These are phyloP conservation scores for Eunapius fragilis DNA, from an alignment of 37 sponge, comb jelly and placozoan species.

Conservation along the genomic window DNA sequence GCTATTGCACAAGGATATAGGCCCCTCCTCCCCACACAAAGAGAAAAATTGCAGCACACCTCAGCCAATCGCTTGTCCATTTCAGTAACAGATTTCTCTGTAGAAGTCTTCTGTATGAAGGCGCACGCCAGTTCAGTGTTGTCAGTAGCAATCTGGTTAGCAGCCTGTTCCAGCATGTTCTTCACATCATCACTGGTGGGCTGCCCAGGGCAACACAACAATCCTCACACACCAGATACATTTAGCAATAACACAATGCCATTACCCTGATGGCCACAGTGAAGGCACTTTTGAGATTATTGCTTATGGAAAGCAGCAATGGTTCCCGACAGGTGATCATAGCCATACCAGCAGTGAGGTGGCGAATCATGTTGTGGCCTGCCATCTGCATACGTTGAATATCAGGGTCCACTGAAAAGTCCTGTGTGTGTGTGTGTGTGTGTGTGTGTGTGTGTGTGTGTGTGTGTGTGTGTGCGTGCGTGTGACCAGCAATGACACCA, in stretches of 20 bases:
- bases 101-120: constrained; percentile 96
- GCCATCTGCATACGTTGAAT: constrained; percentile 86
- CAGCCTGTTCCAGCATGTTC: constrained; percentile 74
- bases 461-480: neutral
- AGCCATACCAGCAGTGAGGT: constrained; percentile 98
- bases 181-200: constrained; percentile 66
- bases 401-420: constrained; percentile 97
- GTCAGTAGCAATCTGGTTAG: constrained; percentile 85
- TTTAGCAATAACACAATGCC: no score
- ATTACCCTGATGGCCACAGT: constrained; percentile 65
- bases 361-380: constrained; percentile 95
- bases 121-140: constrained; percentile 98
- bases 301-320: constrained; percentile 83
- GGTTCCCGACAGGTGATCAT: constrained; percentile 98
- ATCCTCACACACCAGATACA: neutral
- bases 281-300: constrained; percentile 90
- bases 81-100: constrained; percentile 92
- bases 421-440: constrained; percentile 32
- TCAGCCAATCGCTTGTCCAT: constrained; percentile 95
- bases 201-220: constrained; percentile 13
- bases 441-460: constrained; percentile 4
- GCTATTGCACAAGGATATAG: neutral
- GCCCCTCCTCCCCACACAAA: no score
- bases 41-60: constrained; percentile 31
- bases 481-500: no score